phyloP scores from a whole-genome alignment of 2,888 invertebrate genomes.

The Halictus ligatus region DNA sequence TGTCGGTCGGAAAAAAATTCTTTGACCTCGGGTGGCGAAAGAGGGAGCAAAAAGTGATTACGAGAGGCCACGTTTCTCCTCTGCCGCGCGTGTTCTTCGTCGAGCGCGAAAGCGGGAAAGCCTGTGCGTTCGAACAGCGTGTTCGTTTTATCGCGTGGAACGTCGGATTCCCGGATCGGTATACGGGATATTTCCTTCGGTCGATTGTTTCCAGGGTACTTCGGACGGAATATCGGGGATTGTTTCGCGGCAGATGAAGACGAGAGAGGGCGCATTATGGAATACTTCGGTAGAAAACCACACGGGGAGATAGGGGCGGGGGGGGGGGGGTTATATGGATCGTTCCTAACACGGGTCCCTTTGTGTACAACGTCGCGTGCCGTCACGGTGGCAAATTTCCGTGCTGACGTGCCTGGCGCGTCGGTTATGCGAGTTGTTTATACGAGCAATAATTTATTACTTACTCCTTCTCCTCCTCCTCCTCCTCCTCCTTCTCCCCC shows the following conservation, averaged over 20 bases:
- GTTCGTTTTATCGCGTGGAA: not conserved
- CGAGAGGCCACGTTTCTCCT: no score
- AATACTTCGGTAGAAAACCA: slow-evolving; percentile 41
- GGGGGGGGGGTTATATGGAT: slow-evolving; percentile 7
- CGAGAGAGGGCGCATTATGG: slow-evolving; percentile 24
- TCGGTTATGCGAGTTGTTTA: slow-evolving; percentile 66
- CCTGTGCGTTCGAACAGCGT: not conserved
- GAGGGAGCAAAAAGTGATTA: no score
- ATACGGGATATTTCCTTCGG: not conserved
- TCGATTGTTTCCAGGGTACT: slow-evolving; percentile 1
- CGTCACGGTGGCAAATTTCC: slow-evolving; percentile 62
- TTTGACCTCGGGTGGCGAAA: no score
- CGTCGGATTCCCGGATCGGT: not conserved
- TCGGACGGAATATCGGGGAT: slow-evolving; percentile 14
- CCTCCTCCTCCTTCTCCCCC: not conserved
- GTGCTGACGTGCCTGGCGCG: slow-evolving; percentile 57
- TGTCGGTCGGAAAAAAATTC: no score
- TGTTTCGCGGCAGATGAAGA: slow-evolving; percentile 42
- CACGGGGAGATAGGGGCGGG: not conserved
- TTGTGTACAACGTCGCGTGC: slow-evolving; percentile 57
- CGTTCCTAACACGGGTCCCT: slow-evolving; percentile 33
- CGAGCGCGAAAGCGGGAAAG: not conserved
- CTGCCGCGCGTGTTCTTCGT: not conserved
- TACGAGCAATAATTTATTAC: slow-evolving; percentile 69
- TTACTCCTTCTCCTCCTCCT: slow-evolving; percentile 17